Percentiles rank a stretch among this genome's conserved stretches.
phyloP scores from a whole-genome alignment of 2,888 invertebrate genomes.

The Parnassius apollo region DNA sequence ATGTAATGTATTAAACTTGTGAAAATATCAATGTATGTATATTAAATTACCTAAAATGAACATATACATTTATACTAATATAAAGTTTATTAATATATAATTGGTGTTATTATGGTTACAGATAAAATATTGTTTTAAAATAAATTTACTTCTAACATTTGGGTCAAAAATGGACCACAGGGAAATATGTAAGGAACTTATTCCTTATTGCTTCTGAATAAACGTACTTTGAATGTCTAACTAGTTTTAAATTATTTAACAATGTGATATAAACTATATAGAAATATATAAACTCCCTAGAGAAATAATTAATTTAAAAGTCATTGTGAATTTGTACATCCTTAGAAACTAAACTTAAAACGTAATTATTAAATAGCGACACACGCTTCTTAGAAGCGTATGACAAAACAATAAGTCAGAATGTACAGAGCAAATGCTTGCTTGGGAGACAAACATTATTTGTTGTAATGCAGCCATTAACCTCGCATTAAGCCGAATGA shows the following conservation, averaged over 20 bases:
- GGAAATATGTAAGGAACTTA: neutral
- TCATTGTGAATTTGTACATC: slow-evolving; percentile 49
- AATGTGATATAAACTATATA: slow-evolving; percentile 32
- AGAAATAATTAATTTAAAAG: slow-evolving; percentile 33
- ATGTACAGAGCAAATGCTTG: slow-evolving; percentile 34
- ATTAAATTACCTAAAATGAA: slow-evolving; percentile 16
- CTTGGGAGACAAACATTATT: neutral
- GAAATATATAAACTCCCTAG: slow-evolving; percentile 21
- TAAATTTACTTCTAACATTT: too few relatives aligned
- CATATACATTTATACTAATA: neutral
- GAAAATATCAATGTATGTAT: slow-evolving; percentile 2
- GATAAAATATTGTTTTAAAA: neutral
- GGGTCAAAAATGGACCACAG: too few relatives aligned
- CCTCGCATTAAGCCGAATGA: neutral
- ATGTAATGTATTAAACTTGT: slow-evolving; percentile 32
- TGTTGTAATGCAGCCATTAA: neutral
- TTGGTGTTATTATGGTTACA: neutral
- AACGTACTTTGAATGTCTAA: neutral
- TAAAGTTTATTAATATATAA: slow-evolving; percentile 5
- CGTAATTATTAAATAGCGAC: slow-evolving; percentile 45
- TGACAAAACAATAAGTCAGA: slow-evolving; percentile 32
- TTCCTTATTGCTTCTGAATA: neutral
- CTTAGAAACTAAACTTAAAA: slow-evolving; percentile 40
- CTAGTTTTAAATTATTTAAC: slow-evolving; percentile 1
- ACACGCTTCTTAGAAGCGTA: slow-evolving; percentile 66